Base-by-base conservation (phyloP, 2,888 invertebrate species). In the Lypha dubia region DNA sequence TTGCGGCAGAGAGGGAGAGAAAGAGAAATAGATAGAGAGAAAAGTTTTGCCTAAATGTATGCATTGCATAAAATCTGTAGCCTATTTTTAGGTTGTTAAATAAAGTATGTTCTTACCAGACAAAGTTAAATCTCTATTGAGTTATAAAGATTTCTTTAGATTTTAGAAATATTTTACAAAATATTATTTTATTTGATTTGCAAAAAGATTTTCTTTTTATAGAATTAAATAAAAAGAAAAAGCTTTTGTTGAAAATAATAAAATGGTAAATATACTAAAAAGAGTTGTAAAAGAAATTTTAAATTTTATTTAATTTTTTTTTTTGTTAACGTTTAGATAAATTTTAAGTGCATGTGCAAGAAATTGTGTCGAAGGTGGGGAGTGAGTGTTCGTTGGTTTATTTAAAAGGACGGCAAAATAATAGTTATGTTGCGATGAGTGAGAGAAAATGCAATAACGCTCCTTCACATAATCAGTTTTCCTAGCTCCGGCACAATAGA, bases 81-180 rank as follows among this genome's bases (percentile, higher is more conserved):
- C 79, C 83, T 79, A 83, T 53, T 63, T 79, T 75, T 49, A 68
- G 76, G 80, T 28, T 35, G 53, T 56, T 35, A 53, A 44, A 6
- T 24, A 46, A n/a, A 38, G 35, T 35, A n/a, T 51, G 44, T 63
- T 24, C 24, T 24, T 35, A 15, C 58, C 38, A 58, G 58, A 49
- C 32, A 49, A 56, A 68, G 62, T 74, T 41, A 56, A 68, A 56
- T 74, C 79, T 74, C 79, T 63, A 79, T 79, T 79, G 79, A 79
- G 56, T 83, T 83, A 83, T 79, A 70, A 53, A 73, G 22, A 22
- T 53, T 67, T 58, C 35, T 49, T 17, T n/a, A n/a, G n/a, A 6
- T 8, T 35, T 53, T 46, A 58, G 44, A 76, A 63, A 83, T 68
- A 35, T 62, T 67, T 73, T 82, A 76, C 22, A 58, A 71, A 71